A percentile compares a stretch with the other conserved stretches of the same genome.
phyloP scores from a whole-genome alignment of 2,113 vertebrate species.

The Actenoides hombroni region DNA sequence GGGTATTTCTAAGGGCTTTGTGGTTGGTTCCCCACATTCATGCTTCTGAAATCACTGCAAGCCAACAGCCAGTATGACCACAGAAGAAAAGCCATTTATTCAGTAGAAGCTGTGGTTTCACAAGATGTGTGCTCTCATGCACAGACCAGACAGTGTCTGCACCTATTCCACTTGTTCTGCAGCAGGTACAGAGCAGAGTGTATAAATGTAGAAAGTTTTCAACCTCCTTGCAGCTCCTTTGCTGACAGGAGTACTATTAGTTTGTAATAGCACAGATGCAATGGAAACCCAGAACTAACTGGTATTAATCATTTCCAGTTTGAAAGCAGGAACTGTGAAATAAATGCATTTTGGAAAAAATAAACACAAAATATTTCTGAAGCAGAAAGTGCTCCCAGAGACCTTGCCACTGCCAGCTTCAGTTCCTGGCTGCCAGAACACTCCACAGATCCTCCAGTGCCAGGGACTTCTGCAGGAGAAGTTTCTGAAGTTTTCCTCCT shows the following conservation, averaged over 20 bases:
- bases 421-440: background rate
- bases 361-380: background rate
- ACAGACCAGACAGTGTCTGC: fast-evolving
- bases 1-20: background rate
- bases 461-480: background rate
- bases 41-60: background rate
- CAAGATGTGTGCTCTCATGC: background rate
- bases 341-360: background rate
- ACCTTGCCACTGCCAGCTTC: background rate
- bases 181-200: background rate
- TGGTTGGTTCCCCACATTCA: background rate
- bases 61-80: background rate
- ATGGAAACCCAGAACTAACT: background rate
- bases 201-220: background rate
- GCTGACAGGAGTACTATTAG: background rate
- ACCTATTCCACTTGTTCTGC: background rate
- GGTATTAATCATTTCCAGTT: background rate
- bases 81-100: background rate
- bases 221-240: background rate
- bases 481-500: background rate
- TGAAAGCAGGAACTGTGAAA: background rate
- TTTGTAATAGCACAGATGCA: background rate
- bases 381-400: background rate
- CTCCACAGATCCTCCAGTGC: background rate
- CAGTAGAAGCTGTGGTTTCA: background rate